Evolutionary conservation across 2,113 vertebrate genomes (phyloP), one percentile per base, ranked within the genome.

Genomic region (Vireo altiloquus): DNA sequence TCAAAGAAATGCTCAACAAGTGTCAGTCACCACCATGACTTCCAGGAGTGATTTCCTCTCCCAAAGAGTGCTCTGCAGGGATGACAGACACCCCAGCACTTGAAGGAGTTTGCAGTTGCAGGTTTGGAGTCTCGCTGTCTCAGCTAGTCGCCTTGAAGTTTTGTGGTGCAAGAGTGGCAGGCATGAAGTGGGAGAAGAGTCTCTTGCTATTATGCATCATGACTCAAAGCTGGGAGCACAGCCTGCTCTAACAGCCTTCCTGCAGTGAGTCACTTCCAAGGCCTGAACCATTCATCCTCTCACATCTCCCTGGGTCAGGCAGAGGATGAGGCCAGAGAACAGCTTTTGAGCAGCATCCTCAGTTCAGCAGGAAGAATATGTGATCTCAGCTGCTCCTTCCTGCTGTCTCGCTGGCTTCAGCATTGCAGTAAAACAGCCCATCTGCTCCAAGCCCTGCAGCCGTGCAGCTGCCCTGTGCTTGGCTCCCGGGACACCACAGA

Each of bases 401-500:
- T 82, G 27, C 78, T 85, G 80, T 71, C 80, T 93, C 27, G 0
- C 59, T 92, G 87, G 46, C 77, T 82, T 90, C 53, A 44, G 65
- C 49, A 28, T 39, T 35, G 3, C 50, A 66, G 65, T 74, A 17
- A 79, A 81, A 15, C 15, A 92, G 37, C 15, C 81, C 89, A 90
- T 94, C 92, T 94, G 81, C 92, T 96, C 68, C 92, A 64, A 79
- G 56, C 89, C 95, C 82, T 75, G 87, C 39, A 87, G 92, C 74
- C 11, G 0, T 79, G 94, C 89, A 95, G 83, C 90, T 96, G 86
- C 83, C 80, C 89, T 27, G 15, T 30, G 79, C 66, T 80, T 83
- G 54, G 54, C 71, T 93, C 61, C 24, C 0, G 1, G 69, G 71
- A 79, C 54, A 74, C 42, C 59, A 72, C 37, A 35, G 81, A 50